Percentiles rank a stretch among this genome's conserved stretches.
Evolutionary conservation across 2,113 vertebrate genomes (phyloP).

Genomic region (Ia io): DNA sequence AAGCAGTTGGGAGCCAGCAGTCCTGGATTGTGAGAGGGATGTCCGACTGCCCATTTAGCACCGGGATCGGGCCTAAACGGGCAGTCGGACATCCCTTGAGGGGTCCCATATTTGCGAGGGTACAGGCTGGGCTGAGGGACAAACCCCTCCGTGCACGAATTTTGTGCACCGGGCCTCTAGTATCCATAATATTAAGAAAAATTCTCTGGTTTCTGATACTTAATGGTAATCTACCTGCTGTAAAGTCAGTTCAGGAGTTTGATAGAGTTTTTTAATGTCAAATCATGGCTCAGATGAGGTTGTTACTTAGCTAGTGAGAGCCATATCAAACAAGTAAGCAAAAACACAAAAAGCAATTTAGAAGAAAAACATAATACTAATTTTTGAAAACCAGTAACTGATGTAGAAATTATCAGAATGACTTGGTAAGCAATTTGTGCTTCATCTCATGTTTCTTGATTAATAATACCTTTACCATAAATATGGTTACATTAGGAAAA

Average conservation of each 20-base stretch:
- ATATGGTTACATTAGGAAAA: neutral
- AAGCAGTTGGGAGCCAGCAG: no score
- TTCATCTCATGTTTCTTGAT: neutral
- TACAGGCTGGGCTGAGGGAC: no score
- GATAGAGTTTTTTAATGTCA: neutral
- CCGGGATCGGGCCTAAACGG: no score
- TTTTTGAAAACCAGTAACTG: neutral
- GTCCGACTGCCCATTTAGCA: no score
- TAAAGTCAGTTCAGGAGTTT: neutral
- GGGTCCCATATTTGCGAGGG: no score
- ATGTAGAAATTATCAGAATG: constrained; percentile 1
- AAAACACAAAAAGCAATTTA: neutral
- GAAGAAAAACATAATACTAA: neutral
- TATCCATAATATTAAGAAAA: neutral
- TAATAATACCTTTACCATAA: neutral
- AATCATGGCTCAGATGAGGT: neutral
- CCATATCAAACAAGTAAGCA: neutral
- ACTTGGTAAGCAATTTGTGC: neutral
- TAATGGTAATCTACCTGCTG: neutral
- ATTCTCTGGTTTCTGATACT: neutral
- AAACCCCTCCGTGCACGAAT: no score
- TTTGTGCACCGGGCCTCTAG: no score
- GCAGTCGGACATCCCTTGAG: no score
- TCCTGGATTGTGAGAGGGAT: no score
- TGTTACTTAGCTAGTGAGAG: neutral